phyloP scores from a whole-genome alignment of 2,113 vertebrate species.

The Origma solitaria region DNA sequence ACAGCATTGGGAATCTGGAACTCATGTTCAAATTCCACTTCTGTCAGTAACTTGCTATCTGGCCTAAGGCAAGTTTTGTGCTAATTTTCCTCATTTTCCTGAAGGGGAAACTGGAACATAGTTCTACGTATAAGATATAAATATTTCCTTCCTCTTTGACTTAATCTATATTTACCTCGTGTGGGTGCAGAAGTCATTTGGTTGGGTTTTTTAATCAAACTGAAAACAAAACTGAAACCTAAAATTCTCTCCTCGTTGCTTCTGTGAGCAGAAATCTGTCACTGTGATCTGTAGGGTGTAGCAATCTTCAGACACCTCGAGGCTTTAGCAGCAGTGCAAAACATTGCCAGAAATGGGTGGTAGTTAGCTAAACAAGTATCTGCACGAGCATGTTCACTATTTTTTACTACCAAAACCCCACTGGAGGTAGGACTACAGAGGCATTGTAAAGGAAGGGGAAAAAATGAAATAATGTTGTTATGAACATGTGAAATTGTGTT shows the following conservation, averaged over 20 bases:
- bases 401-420: neutral
- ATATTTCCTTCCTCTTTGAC: neutral
- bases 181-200: neutral
- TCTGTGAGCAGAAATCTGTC: neutral
- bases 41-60: constrained; percentile 31
- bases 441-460: neutral
- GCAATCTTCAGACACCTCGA: neutral
- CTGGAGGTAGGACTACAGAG: neutral
- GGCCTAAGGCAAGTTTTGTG: constrained; percentile 18
- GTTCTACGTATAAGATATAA: neutral
- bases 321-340: neutral
- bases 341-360: neutral
- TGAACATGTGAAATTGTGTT: neutral
- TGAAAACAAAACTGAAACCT: neutral
- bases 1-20: neutral
- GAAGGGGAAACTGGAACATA: neutral
- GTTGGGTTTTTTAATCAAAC: neutral
- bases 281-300: neutral
- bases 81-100: neutral
- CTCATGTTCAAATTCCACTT: constrained; percentile 4
- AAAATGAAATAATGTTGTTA: neutral
- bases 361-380: neutral
- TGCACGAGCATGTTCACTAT: neutral
- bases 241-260: neutral
- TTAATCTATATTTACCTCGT: neutral